Base-by-base conservation (phyloP, 2,113 vertebrate genomes). In the Lasiurus borealis region DNA sequence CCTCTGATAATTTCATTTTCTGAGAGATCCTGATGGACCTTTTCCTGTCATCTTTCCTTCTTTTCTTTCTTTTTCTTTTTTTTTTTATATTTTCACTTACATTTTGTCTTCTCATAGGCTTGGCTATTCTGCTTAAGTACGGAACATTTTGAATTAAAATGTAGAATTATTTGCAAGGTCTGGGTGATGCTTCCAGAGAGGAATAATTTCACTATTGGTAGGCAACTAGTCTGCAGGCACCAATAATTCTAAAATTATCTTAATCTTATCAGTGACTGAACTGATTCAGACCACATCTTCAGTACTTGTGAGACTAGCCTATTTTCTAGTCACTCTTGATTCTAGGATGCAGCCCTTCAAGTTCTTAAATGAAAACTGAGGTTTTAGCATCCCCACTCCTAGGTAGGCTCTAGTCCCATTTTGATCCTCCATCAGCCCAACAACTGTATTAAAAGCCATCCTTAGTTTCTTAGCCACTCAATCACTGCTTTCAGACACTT, bases 321-420 rank as follows among this genome's bases (percentile, higher is more conserved):
- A n/a, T 69, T 83, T 93, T 18, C 93, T 90, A 36, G 12, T 87
- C 77, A 54, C 31, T 85, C 40, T 78, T 29, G 36, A n/a, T 85
- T 73, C 44, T 12, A 64, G 23, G n/a, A 16, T 15, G 2, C 7
- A 96, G 4, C 29, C 8, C 3, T 73, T 52, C 29, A 75, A 57
- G 31, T 29, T n/a, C 54, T 83, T 77, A 95, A 78, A 68, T 14
- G 8, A 46, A 92, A 80, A n/a, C 5, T 59, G 1, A 54, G 46
- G 18, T 48, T 94, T 92, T n/a, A n/a, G 8, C 36, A 73, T 31
- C 6, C 29, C 16, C 5, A 31, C 18, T 62, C 44, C 48, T n/a
- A 62, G n/a, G 12, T 2, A 85, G 14, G 29, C 14, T 8, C 2
- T 44, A 27, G 10, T 82, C 29, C 52, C 12, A 59, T 44, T 57